Evolutionary conservation across 2,797 vertebrate species (phyloP).

Genomic region (Sebastes ruberrimus): DNA sequence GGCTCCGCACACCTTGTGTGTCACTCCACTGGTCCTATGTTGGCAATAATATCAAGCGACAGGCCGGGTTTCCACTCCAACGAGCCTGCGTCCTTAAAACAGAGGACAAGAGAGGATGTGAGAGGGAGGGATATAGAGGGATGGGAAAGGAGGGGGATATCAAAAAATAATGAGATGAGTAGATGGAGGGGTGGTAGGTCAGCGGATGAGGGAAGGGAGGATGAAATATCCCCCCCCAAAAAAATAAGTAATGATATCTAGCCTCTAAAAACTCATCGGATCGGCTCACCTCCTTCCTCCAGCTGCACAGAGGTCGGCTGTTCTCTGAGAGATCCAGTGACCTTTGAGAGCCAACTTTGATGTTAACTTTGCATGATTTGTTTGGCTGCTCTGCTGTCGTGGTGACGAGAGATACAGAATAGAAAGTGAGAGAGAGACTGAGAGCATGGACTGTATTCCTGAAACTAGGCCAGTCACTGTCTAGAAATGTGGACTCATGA

Average conservation of each 20-base stretch:
- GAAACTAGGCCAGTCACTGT: constrained; percentile 79
- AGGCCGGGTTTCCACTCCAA: constrained; percentile 64
- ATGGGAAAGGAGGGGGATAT: constrained; percentile 40
- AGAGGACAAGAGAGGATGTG: constrained; percentile 33
- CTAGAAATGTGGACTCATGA: constrained; percentile 76
- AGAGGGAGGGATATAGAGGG: constrained; percentile 14
- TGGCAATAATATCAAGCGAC: constrained; percentile 66
- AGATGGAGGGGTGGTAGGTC: constrained; percentile 35
- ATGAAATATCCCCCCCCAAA: neutral
- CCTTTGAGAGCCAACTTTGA: constrained; percentile 73
- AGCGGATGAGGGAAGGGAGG: constrained; percentile 15
- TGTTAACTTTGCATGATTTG: constrained; percentile 73
- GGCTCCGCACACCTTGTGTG: constrained; percentile 56
- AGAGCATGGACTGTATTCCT: constrained; percentile 52
- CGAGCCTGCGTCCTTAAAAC: constrained; percentile 62
- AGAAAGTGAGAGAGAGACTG: constrained; percentile 22
- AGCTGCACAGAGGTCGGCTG: constrained; percentile 48
- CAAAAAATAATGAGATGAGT: constrained; percentile 65
- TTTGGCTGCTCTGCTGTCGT: constrained; percentile 50
- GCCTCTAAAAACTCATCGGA: constrained; percentile 6
- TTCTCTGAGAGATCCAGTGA: constrained; percentile 62
- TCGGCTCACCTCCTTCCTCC: constrained; percentile 28
- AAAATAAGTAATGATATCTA: constrained; percentile 37
- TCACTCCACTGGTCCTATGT: constrained; percentile 48
- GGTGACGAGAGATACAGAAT: constrained; percentile 17